phyloP scores from a whole-genome alignment of 2,888 invertebrate genomes.

The Archips crataeganus region DNA sequence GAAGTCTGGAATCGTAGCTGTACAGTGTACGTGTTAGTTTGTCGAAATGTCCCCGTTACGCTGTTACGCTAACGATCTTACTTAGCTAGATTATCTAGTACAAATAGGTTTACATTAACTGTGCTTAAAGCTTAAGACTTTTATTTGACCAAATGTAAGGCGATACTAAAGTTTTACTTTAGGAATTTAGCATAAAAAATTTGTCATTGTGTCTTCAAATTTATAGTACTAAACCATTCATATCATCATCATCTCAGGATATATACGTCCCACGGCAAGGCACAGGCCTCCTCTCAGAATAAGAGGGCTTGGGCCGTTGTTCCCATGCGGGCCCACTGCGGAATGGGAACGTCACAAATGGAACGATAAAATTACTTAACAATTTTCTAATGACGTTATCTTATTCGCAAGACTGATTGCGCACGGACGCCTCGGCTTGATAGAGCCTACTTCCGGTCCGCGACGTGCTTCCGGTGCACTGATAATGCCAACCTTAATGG shows the following conservation, averaged over 20 bases:
- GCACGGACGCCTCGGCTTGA: conserved; percentile 27
- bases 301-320: too few species aligned
- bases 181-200: too few species aligned
- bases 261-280: too few species aligned
- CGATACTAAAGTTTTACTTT: background rate
- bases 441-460: conserved; percentile 28
- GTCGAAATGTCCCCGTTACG: background rate
- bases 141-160: background rate
- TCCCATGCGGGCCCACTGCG: too few species aligned
- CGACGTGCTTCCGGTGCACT: conserved; percentile 27
- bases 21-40: too few species aligned
- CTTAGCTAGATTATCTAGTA: conserved; percentile 1
- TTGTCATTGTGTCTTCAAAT: too few species aligned
- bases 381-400: background rate
- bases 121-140: background rate
- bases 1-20: conserved; percentile 3
- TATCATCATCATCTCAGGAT: too few species aligned
- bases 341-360: background rate
- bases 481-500: conserved; percentile 30
- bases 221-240: too few species aligned
- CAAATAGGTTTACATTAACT: background rate
- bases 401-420: background rate
- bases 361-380: background rate
- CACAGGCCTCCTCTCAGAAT: too few species aligned
- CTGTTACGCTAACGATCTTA: background rate